phyloP scores from a whole-genome alignment of 2,888 invertebrate species.

The Yponomeuta sedellus region DNA sequence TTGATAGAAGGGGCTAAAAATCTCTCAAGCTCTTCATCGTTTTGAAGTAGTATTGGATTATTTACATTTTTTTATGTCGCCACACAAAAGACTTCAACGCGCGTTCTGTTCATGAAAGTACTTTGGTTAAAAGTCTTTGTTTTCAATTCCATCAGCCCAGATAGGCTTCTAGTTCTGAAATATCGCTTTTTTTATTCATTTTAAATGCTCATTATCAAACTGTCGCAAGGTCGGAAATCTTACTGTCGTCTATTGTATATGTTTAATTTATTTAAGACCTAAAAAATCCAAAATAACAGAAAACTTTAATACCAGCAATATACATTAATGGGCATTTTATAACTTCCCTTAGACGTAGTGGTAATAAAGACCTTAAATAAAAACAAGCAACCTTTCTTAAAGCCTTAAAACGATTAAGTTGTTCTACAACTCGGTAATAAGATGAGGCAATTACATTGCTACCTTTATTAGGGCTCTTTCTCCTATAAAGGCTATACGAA shows the following conservation, averaged over 20 bases:
- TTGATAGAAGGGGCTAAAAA: no score
- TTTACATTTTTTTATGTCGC: not conserved
- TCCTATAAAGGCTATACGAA: not conserved
- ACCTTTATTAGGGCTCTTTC: conserved; percentile 1
- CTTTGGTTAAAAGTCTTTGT: not conserved
- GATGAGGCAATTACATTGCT: not conserved
- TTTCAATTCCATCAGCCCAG: not conserved
- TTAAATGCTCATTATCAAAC: not conserved
- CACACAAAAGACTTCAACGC: conserved; percentile 36
- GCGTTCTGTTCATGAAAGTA: conserved; percentile 11
- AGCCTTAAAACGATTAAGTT: conserved; percentile 11
- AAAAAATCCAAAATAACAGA: not conserved
- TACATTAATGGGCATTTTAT: not conserved
- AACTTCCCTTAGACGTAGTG: not conserved
- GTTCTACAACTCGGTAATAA: conserved; percentile 5
- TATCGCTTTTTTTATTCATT: not conserved
- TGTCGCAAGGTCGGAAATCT: not conserved
- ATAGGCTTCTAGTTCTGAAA: not conserved
- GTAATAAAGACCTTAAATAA: not conserved
- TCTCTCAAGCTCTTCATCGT: no score
- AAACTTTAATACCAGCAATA: not conserved
- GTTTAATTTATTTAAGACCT: not conserved
- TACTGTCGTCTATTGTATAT: not conserved
- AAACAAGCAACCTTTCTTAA: not conserved
- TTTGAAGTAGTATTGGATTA: no score